Evolutionary conservation across 2,113 vertebrate species (phyloP).

Genomic region (Ptyas mucosa): DNA sequence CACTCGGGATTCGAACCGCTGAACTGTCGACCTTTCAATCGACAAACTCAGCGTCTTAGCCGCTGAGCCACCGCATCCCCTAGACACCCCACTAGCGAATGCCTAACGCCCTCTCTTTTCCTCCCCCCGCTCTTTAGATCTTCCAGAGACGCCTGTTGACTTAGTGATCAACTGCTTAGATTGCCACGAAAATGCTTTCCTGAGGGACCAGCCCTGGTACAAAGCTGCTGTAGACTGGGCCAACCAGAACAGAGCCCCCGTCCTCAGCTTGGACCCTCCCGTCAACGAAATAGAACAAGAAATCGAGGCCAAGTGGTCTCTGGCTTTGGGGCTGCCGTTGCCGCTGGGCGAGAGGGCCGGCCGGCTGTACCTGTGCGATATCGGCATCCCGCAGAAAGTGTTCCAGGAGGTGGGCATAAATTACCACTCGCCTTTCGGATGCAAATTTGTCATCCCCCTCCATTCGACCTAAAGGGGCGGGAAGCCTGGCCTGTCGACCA

Average conservation of each 20-base stretch:
- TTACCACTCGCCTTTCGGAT: conserved; percentile 95
- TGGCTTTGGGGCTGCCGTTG: conserved; percentile 89
- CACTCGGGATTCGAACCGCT: too few relatives aligned
- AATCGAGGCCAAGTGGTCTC: conserved; percentile 95
- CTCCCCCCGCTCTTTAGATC: conserved; percentile 72
- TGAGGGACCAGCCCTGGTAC: conserved; percentile 97
- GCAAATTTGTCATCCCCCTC: conserved; percentile 96
- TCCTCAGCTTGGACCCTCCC: conserved; percentile 94
- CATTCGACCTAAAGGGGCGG: conserved; percentile 80
- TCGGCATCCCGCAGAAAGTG: conserved; percentile 91
- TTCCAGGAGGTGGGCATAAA: conserved; percentile 95
- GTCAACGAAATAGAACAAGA: conserved; percentile 82
- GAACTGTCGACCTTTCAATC: too few relatives aligned
- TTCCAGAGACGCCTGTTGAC: conserved; percentile 91
- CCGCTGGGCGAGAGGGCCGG: conserved; percentile 86
- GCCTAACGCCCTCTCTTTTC: not conserved
- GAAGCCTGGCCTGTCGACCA: accelerated
- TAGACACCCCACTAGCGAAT: not conserved
- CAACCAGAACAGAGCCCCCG: conserved; percentile 91
- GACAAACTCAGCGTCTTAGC: too few relatives aligned
- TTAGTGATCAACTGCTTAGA: conserved; percentile 97
- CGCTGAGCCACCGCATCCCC: too few relatives aligned
- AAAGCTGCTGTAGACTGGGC: conserved; percentile 93
- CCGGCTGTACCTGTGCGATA: conserved; percentile 92
- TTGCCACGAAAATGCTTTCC: conserved; percentile 91